Conservation (phyloP, 2,113 vertebrate species). For the Indicator indicator region DNA sequence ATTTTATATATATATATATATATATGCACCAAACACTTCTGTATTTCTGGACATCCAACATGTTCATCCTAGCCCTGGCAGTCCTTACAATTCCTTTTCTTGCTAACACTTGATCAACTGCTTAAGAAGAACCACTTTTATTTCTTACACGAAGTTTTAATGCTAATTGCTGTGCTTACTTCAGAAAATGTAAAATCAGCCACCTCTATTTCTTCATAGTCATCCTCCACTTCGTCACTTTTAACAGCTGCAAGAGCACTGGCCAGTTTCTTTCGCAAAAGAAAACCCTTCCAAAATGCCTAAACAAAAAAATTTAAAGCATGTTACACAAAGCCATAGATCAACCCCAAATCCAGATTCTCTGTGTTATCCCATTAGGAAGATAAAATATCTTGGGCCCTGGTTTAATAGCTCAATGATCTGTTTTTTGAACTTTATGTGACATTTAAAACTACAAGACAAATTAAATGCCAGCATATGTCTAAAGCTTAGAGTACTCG, state of each 20-base stretch:
- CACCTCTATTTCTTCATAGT: constrained; percentile 89
- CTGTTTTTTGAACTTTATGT: constrained; percentile 97
- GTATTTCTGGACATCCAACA: not conserved
- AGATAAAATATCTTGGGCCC: constrained; percentile 92
- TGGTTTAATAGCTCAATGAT: constrained; percentile 89
- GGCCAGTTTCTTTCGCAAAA: constrained; percentile 87
- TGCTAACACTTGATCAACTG: not conserved
- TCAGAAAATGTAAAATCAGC: constrained; percentile 87
- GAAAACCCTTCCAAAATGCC: constrained; percentile 92
- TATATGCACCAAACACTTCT: not conserved
- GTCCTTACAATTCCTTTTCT: not conserved
- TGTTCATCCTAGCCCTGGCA: not conserved
- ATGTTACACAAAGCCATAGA: constrained; percentile 82
- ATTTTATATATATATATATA: no score
- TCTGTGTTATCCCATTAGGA: constrained; percentile 91
- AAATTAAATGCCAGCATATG: constrained; percentile 89
- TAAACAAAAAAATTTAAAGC: constrained; percentile 82
- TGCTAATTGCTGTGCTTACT: constrained; percentile 75
- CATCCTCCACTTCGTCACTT: constrained; percentile 80
- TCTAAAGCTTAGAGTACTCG: constrained; percentile 90
- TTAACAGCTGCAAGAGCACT: constrained; percentile 82
- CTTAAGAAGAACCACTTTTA: not conserved
- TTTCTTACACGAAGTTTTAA: not conserved
- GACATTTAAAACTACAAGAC: constrained; percentile 90
- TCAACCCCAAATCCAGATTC: constrained; percentile 89